Percentiles rank a stretch among this genome's conserved stretches.
Evolutionary conservation across 2,797 vertebrate genomes (phyloP).

Genomic region (Urosaurus nigricauda): DNA sequence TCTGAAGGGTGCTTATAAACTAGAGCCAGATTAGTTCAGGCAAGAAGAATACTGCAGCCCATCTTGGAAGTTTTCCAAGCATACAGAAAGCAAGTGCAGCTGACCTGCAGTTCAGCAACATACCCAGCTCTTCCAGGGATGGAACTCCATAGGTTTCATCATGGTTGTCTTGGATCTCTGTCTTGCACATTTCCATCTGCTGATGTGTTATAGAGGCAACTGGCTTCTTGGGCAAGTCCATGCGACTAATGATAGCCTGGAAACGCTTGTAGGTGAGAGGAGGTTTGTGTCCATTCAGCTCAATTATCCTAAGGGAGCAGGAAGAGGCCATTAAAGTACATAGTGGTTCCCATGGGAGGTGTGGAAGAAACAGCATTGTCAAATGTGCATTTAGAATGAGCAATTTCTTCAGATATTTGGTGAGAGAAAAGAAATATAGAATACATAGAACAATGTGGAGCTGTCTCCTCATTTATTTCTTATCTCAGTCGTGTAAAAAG

Average conservation of each 20-base stretch:
- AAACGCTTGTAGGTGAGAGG: constrained; percentile 98
- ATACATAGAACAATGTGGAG: not conserved
- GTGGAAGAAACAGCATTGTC: not conserved
- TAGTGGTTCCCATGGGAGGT: not conserved
- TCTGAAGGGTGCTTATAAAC: constrained; percentile 1
- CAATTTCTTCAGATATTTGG: not conserved
- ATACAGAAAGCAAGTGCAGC: not conserved
- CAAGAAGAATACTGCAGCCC: not conserved
- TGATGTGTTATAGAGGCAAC: constrained; percentile 85
- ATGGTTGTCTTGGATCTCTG: constrained; percentile 89
- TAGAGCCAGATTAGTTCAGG: constrained; percentile 26
- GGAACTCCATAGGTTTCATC: constrained; percentile 92
- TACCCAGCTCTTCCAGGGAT: constrained; percentile 94
- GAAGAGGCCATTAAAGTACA: constrained; percentile 36
- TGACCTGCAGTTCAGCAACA: constrained; percentile 34
- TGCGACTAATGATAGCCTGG: constrained; percentile 92
- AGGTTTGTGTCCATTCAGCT: constrained; percentile 93
- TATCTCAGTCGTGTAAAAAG: not conserved
- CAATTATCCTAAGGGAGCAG: constrained; percentile 88
- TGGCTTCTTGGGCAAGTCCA: constrained; percentile 92
- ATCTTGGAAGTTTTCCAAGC: constrained; percentile 5
- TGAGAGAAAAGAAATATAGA: not conserved
- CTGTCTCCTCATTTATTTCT: not conserved
- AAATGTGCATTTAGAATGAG: not conserved
- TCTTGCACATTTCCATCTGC: constrained; percentile 90